These are phyloP conservation scores for Caenorhabditis angaria DNA, from an alignment of 2,888 invertebrate species.

Conservation along the genomic window DNA sequence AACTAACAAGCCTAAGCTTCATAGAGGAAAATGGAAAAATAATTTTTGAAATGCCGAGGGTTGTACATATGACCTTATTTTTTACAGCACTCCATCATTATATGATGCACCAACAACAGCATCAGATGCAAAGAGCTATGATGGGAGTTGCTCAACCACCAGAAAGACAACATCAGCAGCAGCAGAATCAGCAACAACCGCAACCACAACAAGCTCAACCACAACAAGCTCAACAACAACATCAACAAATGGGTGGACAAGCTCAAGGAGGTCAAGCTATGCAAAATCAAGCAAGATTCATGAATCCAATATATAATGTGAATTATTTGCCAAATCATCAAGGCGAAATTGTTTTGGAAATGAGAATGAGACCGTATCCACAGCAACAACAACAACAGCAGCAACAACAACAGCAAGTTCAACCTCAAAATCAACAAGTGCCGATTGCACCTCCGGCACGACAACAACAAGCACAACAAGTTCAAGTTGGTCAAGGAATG, in stretches of 20 bases:
- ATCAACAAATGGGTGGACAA: background rate
- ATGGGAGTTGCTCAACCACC: background rate
- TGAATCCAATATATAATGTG: constrained; percentile 1
- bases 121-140: no score
- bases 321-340: constrained; percentile 8
- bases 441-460: background rate
- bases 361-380: constrained; percentile 10
- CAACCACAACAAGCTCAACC: constrained; percentile 1
- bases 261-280: background rate
- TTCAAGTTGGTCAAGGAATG: background rate
- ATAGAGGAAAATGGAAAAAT: no score
- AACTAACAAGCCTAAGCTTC: background rate
- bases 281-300: background rate
- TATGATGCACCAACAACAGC: background rate
- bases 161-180: background rate
- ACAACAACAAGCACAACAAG: background rate
- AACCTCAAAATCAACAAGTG: no score
- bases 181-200: background rate
- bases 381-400: background rate
- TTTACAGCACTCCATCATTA: no score
- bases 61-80: no score
- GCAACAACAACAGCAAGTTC: background rate
- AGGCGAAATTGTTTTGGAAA: constrained; percentile 8
- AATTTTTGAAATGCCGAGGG: no score
- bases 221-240: background rate